phyloP scores from a whole-genome alignment of 2,888 invertebrate genomes.

The Hyles lineata region DNA sequence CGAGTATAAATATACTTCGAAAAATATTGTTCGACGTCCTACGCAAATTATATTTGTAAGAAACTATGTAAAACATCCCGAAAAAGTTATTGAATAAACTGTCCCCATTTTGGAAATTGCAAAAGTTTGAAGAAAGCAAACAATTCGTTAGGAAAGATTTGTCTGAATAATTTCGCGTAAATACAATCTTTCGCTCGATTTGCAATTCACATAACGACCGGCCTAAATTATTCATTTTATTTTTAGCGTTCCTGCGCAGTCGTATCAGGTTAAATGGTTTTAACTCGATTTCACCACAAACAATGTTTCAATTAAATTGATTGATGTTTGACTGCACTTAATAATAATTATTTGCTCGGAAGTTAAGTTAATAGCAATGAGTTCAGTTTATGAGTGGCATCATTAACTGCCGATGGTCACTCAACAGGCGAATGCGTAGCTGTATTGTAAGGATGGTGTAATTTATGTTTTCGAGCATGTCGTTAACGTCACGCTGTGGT shows the following conservation, averaged over 20 bases:
- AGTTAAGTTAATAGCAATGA: slow-evolving; percentile 37
- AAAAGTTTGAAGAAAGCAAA: slow-evolving; percentile 72
- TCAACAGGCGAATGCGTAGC: neutral
- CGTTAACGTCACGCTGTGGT: slow-evolving; percentile 11
- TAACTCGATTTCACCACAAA: slow-evolving; percentile 43
- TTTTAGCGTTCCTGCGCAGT: slow-evolving; percentile 51
- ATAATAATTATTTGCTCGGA: slow-evolving; percentile 37
- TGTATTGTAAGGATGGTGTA: slow-evolving; percentile 10
- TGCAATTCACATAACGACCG: slow-evolving; percentile 72
- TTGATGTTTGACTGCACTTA: slow-evolving; percentile 45
- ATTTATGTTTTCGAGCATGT: slow-evolving; percentile 14
- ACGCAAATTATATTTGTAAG: slow-evolving; percentile 1
- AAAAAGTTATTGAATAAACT: slow-evolving; percentile 32
- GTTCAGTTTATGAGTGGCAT: slow-evolving; percentile 24
- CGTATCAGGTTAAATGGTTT: slow-evolving; percentile 45
- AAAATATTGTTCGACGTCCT: neutral
- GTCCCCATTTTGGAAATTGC: slow-evolving; percentile 57
- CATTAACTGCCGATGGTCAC: slow-evolving; percentile 16
- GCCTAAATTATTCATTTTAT: slow-evolving; percentile 66
- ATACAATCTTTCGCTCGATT: slow-evolving; percentile 75
- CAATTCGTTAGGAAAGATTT: slow-evolving; percentile 78
- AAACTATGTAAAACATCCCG: slow-evolving; percentile 30
- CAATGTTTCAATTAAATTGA: slow-evolving; percentile 48
- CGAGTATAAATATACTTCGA: neutral
- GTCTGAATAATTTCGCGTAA: slow-evolving; percentile 74